Evolutionary conservation across 2,113 vertebrate species (phyloP), one percentile per base, ranked within the genome.

Genomic region (Rhynchopsitta pachyrhyncha): DNA sequence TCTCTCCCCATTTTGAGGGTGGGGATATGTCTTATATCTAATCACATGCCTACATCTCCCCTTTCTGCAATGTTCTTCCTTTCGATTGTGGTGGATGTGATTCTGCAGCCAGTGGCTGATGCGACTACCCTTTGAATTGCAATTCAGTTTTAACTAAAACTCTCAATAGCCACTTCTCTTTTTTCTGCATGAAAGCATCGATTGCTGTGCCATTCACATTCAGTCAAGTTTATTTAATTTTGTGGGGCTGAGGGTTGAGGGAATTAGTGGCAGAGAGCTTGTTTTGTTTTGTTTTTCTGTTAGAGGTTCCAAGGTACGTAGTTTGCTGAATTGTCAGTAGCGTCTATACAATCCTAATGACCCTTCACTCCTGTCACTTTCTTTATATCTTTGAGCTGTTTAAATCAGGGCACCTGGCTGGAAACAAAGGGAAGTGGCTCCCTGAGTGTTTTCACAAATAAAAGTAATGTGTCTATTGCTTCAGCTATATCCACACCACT

Each of bases 371-470:
- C 77, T 50, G 35, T 24, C 39, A 42, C 31, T 83, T 88, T 69
- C 73, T 91, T 79, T 91, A 31, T 49, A 82, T 60, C 84, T 93
- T 75, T 86, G 68, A 96, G 57, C 80, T 92, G 62, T 78, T 91
- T 86, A 92, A 94, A 82, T 69, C 73, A 69, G 52, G 75, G 31
- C 92, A 96, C 86, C 90, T 96, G 93, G 49, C 41, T 91, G 77
- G 44, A 89, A 86, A 88, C 62, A 92, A 86, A 91, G 46, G 29
- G 23, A 81, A 92, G 79, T 80, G 85, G 35, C 49, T 77, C 29
- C 2, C 77, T 76, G 74, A 89, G 44, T 29, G 25, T 73, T 91
- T 92, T 88, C 62, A 52, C 62, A 73, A 89, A 87, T 55, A 87
- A 63, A 90, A 88, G 88, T 39, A 68, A 86, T 52, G 50, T 68